Conservation (phyloP, 1,140 invertebrate genomes). For the Ooceraea biroi region DNA sequence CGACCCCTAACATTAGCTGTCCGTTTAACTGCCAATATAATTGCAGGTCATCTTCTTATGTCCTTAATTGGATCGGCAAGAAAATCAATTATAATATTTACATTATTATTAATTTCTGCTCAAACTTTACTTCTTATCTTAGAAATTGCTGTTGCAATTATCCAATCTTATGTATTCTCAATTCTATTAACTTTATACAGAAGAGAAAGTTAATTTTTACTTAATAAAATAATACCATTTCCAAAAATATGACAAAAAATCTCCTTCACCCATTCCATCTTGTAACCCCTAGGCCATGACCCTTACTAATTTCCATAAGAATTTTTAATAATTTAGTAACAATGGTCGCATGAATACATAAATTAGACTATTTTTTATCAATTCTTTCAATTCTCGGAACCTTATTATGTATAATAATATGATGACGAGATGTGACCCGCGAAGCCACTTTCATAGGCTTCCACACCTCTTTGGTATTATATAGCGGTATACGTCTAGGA, state of each 20-base stretch:
- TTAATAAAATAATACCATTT: no score
- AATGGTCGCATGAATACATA: conserved; percentile 81
- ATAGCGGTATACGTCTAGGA: conserved; percentile 84
- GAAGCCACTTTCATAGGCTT: conserved; percentile 87
- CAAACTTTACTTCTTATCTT: conserved; percentile 86
- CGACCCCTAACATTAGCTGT: conserved; percentile 88
- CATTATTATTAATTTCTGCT: conserved; percentile 87
- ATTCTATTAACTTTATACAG: conserved; percentile 82
- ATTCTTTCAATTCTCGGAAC: conserved; percentile 84
- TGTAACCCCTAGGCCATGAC: conserved; percentile 86
- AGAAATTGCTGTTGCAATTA: conserved; percentile 72
- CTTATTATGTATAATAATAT: conserved; percentile 87
- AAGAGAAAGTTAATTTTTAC: conserved; percentile 84
- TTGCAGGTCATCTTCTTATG: conserved; percentile 89
- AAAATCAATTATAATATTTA: conserved; percentile 84
- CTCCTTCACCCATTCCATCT: conserved; percentile 87
- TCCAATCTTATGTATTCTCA: conserved; percentile 73
- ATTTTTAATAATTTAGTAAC: conserved; percentile 78
- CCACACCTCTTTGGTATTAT: conserved; percentile 84
- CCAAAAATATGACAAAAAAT: conserved; percentile 87
- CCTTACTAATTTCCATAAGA: conserved; percentile 84
- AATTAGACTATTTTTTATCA: conserved; percentile 62
- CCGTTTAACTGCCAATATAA: conserved; percentile 90
- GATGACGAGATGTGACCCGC: conserved; percentile 89
- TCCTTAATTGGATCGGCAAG: conserved; percentile 86